These are phyloP conservation scores for Dendrophyllia cribrosa DNA, from an alignment of 64 coral and sea anemone species.

Conservation along the genomic window DNA sequence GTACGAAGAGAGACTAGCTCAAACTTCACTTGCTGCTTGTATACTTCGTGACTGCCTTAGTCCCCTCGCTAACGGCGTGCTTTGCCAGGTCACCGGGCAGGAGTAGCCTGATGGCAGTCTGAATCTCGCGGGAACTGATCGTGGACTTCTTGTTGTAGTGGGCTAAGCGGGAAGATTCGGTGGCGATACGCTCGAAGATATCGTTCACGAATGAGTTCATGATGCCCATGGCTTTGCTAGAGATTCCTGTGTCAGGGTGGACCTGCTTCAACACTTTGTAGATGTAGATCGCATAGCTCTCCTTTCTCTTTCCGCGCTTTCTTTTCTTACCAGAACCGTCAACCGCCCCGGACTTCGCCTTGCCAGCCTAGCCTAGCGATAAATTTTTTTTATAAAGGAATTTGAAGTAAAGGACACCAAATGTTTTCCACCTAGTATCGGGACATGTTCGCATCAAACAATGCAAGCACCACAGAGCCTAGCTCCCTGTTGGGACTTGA, in stretches of 20 bases:
- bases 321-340: not conserved
- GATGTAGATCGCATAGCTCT: not conserved
- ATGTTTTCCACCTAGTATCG: too few species aligned
- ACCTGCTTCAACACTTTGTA: not conserved
- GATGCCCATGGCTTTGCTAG: not conserved
- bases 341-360: not conserved
- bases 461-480: too few species aligned
- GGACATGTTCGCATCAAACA: too few species aligned
- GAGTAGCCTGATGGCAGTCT: not conserved
- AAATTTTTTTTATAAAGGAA: too few species aligned
- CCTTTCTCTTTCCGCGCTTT: not conserved
- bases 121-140: not conserved
- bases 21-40: not conserved
- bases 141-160: not conserved
- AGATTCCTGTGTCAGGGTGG: not conserved
- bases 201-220: not conserved
- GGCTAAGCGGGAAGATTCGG: not conserved
- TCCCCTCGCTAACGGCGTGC: not conserved
- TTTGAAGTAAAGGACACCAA: too few species aligned
- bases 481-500: too few species aligned
- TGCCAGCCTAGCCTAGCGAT: too few species aligned
- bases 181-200: not conserved
- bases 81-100: not conserved
- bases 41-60: not conserved
- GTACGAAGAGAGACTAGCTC: not conserved